Conservation (phyloP, 2,888 invertebrate genomes). For the Torymus tubicola region DNA sequence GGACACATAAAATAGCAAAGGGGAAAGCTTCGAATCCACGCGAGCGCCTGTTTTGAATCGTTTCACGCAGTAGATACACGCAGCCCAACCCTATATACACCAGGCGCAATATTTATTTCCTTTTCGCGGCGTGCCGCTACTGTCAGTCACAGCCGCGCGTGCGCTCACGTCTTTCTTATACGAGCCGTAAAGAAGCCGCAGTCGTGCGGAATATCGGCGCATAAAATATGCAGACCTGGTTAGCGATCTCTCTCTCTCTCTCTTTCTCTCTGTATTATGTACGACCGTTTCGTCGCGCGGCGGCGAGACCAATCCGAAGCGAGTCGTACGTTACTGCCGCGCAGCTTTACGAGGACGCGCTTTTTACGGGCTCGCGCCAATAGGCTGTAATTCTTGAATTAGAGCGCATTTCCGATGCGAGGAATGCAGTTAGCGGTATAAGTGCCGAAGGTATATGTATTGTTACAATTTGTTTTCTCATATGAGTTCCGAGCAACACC, state of each 20-base stretch:
- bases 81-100: constrained; percentile 63
- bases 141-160: constrained; percentile 67
- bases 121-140: constrained; percentile 55
- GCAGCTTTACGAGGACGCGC: constrained; percentile 15
- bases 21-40: too few species aligned
- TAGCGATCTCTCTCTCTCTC: constrained; percentile 34
- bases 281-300: constrained; percentile 25
- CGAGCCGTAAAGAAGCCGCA: constrained; percentile 56
- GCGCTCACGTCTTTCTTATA: constrained; percentile 47
- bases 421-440: neutral
- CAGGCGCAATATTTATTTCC: constrained; percentile 70
- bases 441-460: too few species aligned
- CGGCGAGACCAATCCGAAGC: constrained; percentile 32
- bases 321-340: constrained; percentile 12
- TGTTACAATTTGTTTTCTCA: too few species aligned
- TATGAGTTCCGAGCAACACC: too few species aligned
- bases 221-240: constrained; percentile 53
- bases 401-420: constrained; percentile 1
- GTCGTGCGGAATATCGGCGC: constrained; percentile 54
- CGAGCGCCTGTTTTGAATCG: constrained; percentile 67
- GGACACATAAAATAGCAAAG: too few species aligned
- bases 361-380: constrained; percentile 9
- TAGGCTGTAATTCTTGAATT: constrained; percentile 3
- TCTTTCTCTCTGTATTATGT: constrained; percentile 30
- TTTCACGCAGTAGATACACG: constrained; percentile 69